Conservation (phyloP, 2,797 vertebrate species). For the Acanthurus tractus region DNA sequence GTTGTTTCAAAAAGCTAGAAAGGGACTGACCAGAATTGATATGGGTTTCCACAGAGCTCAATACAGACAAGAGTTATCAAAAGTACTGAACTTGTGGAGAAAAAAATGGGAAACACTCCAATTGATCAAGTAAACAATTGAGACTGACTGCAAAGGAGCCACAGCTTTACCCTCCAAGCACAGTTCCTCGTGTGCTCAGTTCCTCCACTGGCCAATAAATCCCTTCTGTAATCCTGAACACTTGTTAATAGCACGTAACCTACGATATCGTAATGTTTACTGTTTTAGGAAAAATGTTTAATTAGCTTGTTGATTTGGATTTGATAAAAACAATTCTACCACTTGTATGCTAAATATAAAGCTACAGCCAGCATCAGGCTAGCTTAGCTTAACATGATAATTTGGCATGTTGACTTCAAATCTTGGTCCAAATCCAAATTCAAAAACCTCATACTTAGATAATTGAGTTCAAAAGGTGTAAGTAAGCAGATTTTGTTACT, state of each 20-base stretch:
- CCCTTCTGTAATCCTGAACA: neutral
- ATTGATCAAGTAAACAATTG: slow-evolving; percentile 58
- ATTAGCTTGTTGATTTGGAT: neutral
- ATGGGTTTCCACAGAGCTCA: slow-evolving; percentile 51
- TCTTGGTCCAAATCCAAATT: neutral
- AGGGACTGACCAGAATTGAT: slow-evolving; percentile 47
- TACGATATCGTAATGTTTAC: neutral
- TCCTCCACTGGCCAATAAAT: slow-evolving; percentile 36
- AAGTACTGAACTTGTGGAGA: slow-evolving; percentile 33
- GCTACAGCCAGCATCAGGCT: too few species aligned
- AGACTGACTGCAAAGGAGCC: slow-evolving; percentile 45
- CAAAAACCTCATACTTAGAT: neutral
- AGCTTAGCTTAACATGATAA: neutral
- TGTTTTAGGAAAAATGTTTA: neutral
- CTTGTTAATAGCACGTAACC: neutral
- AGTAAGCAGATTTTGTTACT: neutral
- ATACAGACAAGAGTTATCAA: slow-evolving; percentile 33
- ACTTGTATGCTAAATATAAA: neutral
- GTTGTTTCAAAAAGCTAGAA: slow-evolving; percentile 43
- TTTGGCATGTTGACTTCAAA: neutral
- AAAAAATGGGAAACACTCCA: slow-evolving; percentile 50
- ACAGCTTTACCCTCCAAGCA: slow-evolving; percentile 41
- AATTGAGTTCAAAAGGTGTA: neutral
- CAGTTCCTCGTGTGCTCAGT: slow-evolving; percentile 46
- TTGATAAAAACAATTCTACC: neutral